Evolutionary conservation across 1,140 invertebrate species (phyloP), one percentile per base, ranked within the genome.

Genomic region (Hirudo medicinalis): DNA sequence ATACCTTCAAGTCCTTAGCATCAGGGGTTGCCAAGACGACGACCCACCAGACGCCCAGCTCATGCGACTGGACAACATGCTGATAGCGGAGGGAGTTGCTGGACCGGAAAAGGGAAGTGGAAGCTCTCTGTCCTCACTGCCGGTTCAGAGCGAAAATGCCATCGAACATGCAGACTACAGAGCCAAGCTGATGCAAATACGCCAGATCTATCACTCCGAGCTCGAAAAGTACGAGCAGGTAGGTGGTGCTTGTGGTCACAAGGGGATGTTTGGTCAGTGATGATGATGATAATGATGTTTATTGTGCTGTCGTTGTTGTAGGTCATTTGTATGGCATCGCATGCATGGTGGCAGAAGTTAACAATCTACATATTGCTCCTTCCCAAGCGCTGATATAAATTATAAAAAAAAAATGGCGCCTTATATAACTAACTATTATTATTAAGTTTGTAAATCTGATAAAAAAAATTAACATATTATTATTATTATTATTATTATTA

Each of bases 51-150:
- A 99, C 85, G 95, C 96, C 0, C 95, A 99, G 80, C 83, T 99
- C 74, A 97, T 99, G 92, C 86, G 97, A 76, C 83, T 99, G 79
- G 96, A 99, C 84, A 99, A 99, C 83, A 99, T 99, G 97, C 85
- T 99, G 79, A 95, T 98, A 76, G 97, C 97, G 0, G 97, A 99
- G 83, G 96, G 96, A 53, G 95, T 99, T 17, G 94, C 94, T 6
- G 95, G 95, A 0, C 94, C 94, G 0, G 95, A 98, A 79, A 97
- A 97, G 80, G 93, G 92, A 22, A 92, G 92, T 19, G 92, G 92
- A 0, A 90, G 91, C 0, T 89, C 90, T 8, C 91, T 91, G 0
- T 92, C 94, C 6, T 91, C 92, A 0, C 92, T 90, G 43, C 90
- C 90, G 6, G 89, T 90, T 0, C 92, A 92, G 19, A 88, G 91